Base-by-base conservation (phyloP, 2,888 invertebrate species). In the Drosophila pseudotakahashii region DNA sequence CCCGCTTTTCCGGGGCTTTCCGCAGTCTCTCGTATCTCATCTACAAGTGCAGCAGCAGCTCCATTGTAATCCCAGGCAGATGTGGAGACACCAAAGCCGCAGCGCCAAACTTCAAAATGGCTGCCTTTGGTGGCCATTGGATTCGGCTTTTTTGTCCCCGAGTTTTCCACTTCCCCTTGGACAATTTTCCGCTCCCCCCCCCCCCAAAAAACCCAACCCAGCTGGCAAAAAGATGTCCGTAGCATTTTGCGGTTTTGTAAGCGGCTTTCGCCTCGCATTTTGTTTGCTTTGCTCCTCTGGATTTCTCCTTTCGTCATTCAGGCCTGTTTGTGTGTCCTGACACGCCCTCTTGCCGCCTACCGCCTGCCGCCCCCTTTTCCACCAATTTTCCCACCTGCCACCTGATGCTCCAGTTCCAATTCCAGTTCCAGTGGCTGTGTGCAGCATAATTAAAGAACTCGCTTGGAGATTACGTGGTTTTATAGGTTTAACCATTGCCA, bases 371-470 rank as follows among this genome's bases (percentile, higher is more conserved):
- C 26, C 34, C 30, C 37, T 26, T 11, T 19, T 32, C 36, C 19
- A 23, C 7, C 16, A 9, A 5, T n/a, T 50, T 45, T 70, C 19
- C 47, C 73, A 69, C 42, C 62, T 63, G 70, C 64, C 76, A 75
- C 69, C 75, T 71, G 75, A 71, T 75, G 71, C 61, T 57, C 47
- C 41, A 55, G 58, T 32, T 55, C 58, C 71, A 42, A 23, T 47
- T 54, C 30, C 57, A 39, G 45, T 58, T 50, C 36, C 73, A 78
- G 84, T 77, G 76, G 82, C 63, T 61, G 62, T 62, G 62, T 83
- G 78, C 81, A 81, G 81, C 88, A 89, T 85, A 89, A 85, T 85
- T 85, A 87, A 85, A 89, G 85, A 87, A 87, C 85, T 89, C 87
- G 78, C 89, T 89, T 81, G 79, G 84, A 84, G 85, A 81, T 85